Base-by-base conservation (phyloP, 1,140 invertebrate genomes). In the Agrilus planipennis region DNA sequence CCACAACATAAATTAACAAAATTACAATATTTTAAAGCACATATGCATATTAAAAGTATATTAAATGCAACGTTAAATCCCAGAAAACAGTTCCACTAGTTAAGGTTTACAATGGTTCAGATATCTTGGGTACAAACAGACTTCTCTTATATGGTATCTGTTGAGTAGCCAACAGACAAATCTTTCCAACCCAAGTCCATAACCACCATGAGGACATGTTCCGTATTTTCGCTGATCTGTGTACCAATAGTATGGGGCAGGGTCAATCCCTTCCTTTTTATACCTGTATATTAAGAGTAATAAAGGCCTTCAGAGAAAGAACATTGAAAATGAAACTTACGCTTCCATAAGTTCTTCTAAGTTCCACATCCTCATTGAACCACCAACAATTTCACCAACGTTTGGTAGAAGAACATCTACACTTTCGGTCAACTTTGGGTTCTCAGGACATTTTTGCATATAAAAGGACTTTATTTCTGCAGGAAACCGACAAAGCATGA, bases 381-480 rank as follows among this genome's bases (percentile, higher is more conserved):
- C 96, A n/a, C 96, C 96, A 32, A 99, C 82, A 55, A 99, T 97
- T 71, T 99, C 96, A 1, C 95, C 96, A 15, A 99, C 96, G 58
- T 88, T 89, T 0, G 95, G 95, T 67, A 99, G 73, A 30, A 99
- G 65, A 7, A 99, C 77, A 67, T 99, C 96, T 14, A 95, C 94
- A 19, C 93, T 97, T 65, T 99, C 95, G 0, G 95, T 99, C 0
- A 99, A 68, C 7, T 76, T 65, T 9, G 52, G 53, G 65, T 99
- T 85, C 47, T 96, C 89, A 1, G 71, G 60, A 62, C 91, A 96
- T 30, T 81, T 75, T 23, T 77, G 73, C 95, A 99, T 99, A 67
- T 99, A 99, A 65, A 99, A 99, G 0, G 94, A 89, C 64, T 99
- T 99, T 29, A 99, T 98, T 50, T 84, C 81, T 2, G 78, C 79